Evolutionary conservation across 2,797 vertebrate genomes (phyloP).

Genomic region (Propithecus deckenii): DNA sequence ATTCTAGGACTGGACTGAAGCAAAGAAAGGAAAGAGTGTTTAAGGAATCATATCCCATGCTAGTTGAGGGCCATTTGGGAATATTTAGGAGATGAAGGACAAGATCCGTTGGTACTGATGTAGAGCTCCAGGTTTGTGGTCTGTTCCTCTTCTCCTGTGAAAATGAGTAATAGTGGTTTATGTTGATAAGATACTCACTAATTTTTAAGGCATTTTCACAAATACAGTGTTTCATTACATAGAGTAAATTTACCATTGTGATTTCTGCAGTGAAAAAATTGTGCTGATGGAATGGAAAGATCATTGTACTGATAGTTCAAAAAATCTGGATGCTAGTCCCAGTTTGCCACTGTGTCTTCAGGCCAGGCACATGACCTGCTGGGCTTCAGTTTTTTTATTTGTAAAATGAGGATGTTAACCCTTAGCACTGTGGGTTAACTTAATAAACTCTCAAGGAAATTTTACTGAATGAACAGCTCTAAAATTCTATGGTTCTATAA

Average conservation of each 20-base stretch:
- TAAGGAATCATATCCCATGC: background rate
- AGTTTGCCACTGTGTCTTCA: slow-evolving; percentile 12
- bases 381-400: slow-evolving; percentile 3
- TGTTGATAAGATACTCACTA: background rate
- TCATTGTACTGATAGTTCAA: background rate
- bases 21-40: background rate
- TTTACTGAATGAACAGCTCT: slow-evolving; percentile 47
- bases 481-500: slow-evolving; percentile 62
- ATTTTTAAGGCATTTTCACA: slow-evolving; percentile 51
- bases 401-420: slow-evolving; percentile 1
- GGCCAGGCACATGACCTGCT: background rate
- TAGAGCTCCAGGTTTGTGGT: background rate
- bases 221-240: background rate
- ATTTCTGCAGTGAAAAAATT: slow-evolving; percentile 40
- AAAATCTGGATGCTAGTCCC: background rate
- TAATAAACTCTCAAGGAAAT: slow-evolving; percentile 13
- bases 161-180: slow-evolving; percentile 2
- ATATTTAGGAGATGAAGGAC: background rate
- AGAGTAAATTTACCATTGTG: background rate
- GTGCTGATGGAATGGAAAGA: background rate
- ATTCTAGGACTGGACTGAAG: background rate
- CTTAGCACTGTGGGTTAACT: background rate
- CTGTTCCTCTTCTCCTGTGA: background rate
- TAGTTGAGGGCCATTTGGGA: background rate
- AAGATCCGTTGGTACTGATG: background rate